phyloP scores from a whole-genome alignment of 1,140 invertebrate species.

The Coenobita brevimanus region DNA sequence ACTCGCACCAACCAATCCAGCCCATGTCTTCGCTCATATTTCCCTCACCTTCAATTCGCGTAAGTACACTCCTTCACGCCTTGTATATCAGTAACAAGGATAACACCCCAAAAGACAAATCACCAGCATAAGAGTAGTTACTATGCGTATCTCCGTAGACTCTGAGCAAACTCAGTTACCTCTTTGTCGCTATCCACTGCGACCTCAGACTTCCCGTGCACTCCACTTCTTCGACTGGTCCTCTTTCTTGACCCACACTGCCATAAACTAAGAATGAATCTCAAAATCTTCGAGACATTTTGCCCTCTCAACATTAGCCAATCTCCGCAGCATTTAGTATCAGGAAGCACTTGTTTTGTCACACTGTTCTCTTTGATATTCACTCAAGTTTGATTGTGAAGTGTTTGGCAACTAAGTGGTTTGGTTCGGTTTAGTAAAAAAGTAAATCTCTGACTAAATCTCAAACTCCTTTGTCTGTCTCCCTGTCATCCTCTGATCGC shows the following conservation, averaged over 20 bases:
- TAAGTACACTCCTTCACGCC: not conserved
- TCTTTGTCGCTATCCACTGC: no score
- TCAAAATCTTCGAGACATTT: not conserved
- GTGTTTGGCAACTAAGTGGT: not conserved
- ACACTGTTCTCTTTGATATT: not conserved
- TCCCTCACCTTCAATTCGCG: conserved; percentile 24
- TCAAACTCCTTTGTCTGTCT: not conserved
- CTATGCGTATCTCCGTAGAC: no score
- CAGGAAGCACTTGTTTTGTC: not conserved
- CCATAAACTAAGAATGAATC: no score
- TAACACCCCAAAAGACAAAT: not conserved
- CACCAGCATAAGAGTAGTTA: no score
- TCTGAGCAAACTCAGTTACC: no score
- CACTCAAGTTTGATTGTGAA: no score
- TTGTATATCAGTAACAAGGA: not conserved
- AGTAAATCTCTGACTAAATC: not conserved
- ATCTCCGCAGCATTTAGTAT: not conserved
- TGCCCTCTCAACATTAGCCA: not conserved
- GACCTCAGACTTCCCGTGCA: no score
- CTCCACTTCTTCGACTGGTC: no score
- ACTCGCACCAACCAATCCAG: conserved; percentile 41
- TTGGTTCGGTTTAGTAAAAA: not conserved
- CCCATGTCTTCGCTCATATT: conserved; percentile 31
- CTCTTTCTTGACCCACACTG: no score
- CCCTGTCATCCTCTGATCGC: not conserved